phyloP scores from a whole-genome alignment of 2,797 vertebrate species.

The Chrosomus eos region DNA sequence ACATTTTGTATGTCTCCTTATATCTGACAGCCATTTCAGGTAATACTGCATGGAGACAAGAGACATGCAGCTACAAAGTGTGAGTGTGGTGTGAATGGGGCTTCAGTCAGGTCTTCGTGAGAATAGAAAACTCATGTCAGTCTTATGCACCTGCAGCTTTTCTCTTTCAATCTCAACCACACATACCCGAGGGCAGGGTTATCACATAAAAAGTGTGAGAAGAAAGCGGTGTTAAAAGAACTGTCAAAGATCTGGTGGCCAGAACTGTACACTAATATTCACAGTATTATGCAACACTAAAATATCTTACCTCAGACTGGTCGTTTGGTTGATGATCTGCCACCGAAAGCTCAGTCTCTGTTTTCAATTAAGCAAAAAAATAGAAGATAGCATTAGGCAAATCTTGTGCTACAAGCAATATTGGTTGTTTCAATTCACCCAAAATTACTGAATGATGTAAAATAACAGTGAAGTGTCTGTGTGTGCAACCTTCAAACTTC shows the following conservation, averaged over 20 bases:
- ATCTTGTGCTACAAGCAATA: background rate
- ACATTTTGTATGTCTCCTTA: too few species aligned
- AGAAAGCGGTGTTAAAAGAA: too few species aligned
- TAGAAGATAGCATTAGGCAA: background rate
- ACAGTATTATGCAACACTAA: background rate
- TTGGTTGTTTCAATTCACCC: background rate
- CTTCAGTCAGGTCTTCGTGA: too few species aligned
- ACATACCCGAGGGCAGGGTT: too few species aligned
- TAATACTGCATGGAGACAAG: too few species aligned
- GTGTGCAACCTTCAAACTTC: background rate
- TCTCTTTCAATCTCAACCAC: background rate
- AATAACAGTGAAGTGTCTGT: background rate
- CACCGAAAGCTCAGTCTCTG: slow-evolving; percentile 93
- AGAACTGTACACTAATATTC: background rate
- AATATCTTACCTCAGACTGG: slow-evolving; percentile 81
- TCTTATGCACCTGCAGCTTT: too few species aligned
- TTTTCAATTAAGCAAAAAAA: slow-evolving; percentile 8
- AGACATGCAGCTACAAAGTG: too few species aligned
- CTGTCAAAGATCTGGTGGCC: too few species aligned
- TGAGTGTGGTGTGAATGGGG: too few species aligned
- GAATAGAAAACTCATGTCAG: too few species aligned
- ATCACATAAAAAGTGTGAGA: too few species aligned
- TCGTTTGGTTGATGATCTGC: slow-evolving; percentile 92
- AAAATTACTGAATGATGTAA: background rate
- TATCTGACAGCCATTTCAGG: too few species aligned